phyloP scores from a whole-genome alignment of 2,888 invertebrate genomes.

The Philereme vetulata region DNA sequence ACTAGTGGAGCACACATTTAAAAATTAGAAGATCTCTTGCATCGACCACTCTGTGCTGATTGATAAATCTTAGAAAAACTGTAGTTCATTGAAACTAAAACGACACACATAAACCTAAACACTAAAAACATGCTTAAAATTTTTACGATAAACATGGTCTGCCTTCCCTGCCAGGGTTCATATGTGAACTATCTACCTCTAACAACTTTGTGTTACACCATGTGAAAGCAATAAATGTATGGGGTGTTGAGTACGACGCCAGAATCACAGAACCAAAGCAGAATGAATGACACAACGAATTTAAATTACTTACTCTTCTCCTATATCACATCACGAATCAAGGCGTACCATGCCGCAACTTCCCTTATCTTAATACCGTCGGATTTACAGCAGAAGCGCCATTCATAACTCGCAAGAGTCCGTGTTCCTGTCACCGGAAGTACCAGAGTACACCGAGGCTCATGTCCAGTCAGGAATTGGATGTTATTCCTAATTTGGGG shows the following conservation, averaged over 20 bases:
- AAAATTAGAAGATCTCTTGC: too few species aligned
- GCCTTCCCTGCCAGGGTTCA: background rate
- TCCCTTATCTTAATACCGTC: constrained; percentile 27
- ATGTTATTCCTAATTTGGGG: constrained; percentile 26
- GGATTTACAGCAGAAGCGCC: constrained; percentile 26
- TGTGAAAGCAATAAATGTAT: too few species aligned
- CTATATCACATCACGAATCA: constrained; percentile 16
- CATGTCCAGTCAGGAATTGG: constrained; percentile 26
- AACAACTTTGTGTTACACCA: too few species aligned
- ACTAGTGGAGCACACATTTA: too few species aligned
- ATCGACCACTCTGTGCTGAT: too few species aligned
- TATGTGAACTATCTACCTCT: too few species aligned
- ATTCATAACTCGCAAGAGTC: constrained; percentile 56
- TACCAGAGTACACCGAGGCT: constrained; percentile 25
- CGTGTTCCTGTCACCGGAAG: constrained; percentile 54
- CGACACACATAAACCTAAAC: too few species aligned
- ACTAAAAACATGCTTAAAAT: too few species aligned
- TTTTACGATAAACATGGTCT: too few species aligned
- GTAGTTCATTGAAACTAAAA: too few species aligned
- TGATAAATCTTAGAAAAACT: too few species aligned
- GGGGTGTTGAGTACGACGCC: background rate
- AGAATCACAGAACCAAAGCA: background rate
- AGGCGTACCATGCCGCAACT: constrained; percentile 9
- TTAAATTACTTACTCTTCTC: constrained; percentile 16
- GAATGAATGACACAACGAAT: constrained; percentile 1